Conservation (phyloP, 2,113 vertebrate species). For the Cololabis saira region DNA sequence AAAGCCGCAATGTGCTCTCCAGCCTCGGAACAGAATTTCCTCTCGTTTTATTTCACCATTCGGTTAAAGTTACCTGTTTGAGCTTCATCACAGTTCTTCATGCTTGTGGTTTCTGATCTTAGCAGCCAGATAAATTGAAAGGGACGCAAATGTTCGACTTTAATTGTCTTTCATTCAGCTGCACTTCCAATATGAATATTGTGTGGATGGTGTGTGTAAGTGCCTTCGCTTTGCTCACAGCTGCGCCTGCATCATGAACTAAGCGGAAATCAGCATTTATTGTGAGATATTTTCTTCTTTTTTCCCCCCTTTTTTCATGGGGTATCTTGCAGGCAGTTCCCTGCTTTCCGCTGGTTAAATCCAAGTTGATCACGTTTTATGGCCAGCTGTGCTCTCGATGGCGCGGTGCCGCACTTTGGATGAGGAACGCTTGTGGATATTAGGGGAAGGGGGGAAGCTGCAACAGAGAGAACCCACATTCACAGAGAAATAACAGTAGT, state of each 20-base stretch:
- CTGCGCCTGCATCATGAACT: conserved; percentile 57
- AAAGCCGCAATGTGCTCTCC: conserved; percentile 31
- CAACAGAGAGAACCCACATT: conserved; percentile 6
- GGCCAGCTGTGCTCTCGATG: conserved; percentile 19
- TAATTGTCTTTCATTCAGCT: no score
- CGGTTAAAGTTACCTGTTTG: no score
- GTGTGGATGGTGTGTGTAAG: conserved; percentile 1
- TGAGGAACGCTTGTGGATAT: conserved; percentile 41
- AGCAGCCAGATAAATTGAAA: no score
- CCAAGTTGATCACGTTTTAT: conserved; percentile 17
- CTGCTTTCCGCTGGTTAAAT: not conserved
- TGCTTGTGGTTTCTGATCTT: no score
- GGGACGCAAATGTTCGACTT: no score
- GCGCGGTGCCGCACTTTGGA: conserved; percentile 69
- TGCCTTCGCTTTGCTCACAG: conserved; percentile 37
- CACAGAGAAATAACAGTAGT: conserved; percentile 2
- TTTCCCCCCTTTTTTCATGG: not conserved
- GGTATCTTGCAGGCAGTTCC: no score
- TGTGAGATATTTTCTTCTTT: not conserved
- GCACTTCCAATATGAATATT: not conserved
- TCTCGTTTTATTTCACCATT: no score
- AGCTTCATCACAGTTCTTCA: no score
- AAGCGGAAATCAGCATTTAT: conserved; percentile 28
- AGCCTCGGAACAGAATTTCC: not conserved
- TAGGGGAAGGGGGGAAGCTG: not conserved